Percentiles rank a stretch among this genome's conserved stretches.
Conservation (phyloP, 2,797 vertebrate genomes). For the Allobates femoralis region DNA sequence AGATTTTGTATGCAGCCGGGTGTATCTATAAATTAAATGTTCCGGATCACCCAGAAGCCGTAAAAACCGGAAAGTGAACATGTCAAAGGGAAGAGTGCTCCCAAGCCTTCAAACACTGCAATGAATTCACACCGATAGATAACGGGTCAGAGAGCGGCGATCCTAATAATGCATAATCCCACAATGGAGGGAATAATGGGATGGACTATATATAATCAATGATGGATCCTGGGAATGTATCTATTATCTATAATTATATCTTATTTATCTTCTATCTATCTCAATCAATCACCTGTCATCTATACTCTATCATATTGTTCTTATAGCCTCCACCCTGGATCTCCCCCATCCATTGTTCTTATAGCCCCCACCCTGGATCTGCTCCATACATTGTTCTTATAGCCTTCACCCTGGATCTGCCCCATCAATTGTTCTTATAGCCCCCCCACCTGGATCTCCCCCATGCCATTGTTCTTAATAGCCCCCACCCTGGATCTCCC, state of each 20-base stretch:
- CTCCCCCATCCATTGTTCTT: too few relatives aligned
- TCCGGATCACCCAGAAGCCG: conserved; percentile 54
- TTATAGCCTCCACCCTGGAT: too few relatives aligned
- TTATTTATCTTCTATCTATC: not conserved
- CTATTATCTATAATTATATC: not conserved
- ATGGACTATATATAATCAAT: not conserved
- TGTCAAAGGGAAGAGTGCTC: conserved; percentile 39
- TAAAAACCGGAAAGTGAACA: conserved; percentile 53
- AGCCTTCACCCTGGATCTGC: too few relatives aligned
- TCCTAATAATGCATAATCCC: not conserved
- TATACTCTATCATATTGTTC: not conserved
- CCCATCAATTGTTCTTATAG: too few relatives aligned
- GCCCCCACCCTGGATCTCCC: too few relatives aligned
- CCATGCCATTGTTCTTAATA: too few relatives aligned
- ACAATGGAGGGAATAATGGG: not conserved
- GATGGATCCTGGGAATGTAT: not conserved
- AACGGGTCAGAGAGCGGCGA: not conserved
- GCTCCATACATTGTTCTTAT: too few relatives aligned
- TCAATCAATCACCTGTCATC: not conserved
- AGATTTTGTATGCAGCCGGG: conserved; percentile 60
- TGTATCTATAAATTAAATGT: conserved; percentile 62
- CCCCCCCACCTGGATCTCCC: too few relatives aligned
- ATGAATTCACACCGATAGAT: not conserved
- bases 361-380: too few relatives aligned
- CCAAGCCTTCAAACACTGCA: not conserved